Evolutionary conservation across 2,888 invertebrate genomes (phyloP).

Genomic region (Xestia sexstrigata): DNA sequence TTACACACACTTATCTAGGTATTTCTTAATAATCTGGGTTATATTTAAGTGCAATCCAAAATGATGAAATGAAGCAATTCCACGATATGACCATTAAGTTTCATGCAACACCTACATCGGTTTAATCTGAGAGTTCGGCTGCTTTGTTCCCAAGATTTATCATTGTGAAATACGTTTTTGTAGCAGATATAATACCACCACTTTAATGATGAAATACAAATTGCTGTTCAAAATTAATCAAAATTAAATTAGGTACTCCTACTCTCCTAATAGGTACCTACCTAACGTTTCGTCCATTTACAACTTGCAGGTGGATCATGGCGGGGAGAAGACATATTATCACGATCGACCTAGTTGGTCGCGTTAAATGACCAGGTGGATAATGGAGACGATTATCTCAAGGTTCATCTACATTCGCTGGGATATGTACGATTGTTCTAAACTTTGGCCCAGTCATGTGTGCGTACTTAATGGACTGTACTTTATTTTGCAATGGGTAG

Average conservation of each 20-base stretch:
- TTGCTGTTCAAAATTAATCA: conserved; percentile 57
- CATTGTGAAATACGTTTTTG: conserved; percentile 58
- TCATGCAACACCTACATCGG: conserved; percentile 53
- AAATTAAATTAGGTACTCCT: conserved; percentile 55
- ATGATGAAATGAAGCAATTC: conserved; percentile 51
- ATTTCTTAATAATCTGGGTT: conserved; percentile 38
- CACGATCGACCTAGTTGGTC: conserved; percentile 77
- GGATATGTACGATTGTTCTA: conserved; percentile 54
- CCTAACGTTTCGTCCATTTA: conserved; percentile 33
- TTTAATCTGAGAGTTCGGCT: conserved; percentile 47
- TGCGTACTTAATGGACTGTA: conserved; percentile 19
- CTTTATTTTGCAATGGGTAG: conserved; percentile 34
- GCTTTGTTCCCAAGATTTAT: conserved; percentile 56
- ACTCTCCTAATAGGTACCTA: conserved; percentile 26
- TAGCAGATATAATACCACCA: conserved; percentile 31
- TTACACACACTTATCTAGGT: conserved; percentile 27
- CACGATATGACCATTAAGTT: conserved; percentile 51
- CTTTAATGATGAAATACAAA: conserved; percentile 57
- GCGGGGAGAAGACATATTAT: conserved; percentile 77
- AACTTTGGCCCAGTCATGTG: conserved; percentile 45
- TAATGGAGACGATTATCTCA: conserved; percentile 66
- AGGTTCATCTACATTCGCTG: conserved; percentile 58
- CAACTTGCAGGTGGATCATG: conserved; percentile 46
- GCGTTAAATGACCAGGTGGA: conserved; percentile 68
- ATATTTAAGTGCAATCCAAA: conserved; percentile 34